Base-by-base conservation (phyloP, 2,797 vertebrate genomes). In the Halcyon chelicuti region DNA sequence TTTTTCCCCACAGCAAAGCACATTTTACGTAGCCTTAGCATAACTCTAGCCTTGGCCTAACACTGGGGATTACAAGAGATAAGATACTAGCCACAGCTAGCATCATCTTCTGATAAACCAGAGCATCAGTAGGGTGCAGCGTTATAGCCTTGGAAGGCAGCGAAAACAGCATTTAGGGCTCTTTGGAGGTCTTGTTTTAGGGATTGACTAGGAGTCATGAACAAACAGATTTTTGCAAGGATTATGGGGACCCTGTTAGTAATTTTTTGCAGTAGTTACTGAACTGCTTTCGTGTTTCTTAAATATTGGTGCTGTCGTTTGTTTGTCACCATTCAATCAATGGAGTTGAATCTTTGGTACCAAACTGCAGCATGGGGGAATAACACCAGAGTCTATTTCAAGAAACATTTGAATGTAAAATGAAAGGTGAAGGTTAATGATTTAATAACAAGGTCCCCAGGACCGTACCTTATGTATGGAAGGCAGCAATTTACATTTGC, bases 401-500 rank as follows among this genome's bases (percentile, higher is more conserved):
- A 86, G 68, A 28, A 93, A 49, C 21, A 66, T 94, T 82, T 85
- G 74, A 93, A 73, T 95, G 90, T 71, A 85, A 82, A 94, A 94
- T 92, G 60, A 90, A 84, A 93, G 86, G 57, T 44, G 17, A 95
- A 92, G 37, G 54, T 63, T 92, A 88, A 90, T 93, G 57, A 25
- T 65, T 90, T 96, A 95, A 88, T 95, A 71, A 73, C 49, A 79
- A 93, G 62, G 83, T 91, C 67, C 23, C 10, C 17, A 29, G 71
- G 42, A 92, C 46, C 0, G 2, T 74, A 68, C 71, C 77, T 60
- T 67, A 33, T 51, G 37, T 84, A 68, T 85, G 44, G 80, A 73
- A 88, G 67, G 80, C 71, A 87, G 46, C 39, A 47, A 87, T 95
- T 95, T 95, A 77, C 77, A 77, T 94, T 95, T 77, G 60, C 21